phyloP scores from a whole-genome alignment of 2,888 invertebrate genomes.

The Aspidiotus rigidus region DNA sequence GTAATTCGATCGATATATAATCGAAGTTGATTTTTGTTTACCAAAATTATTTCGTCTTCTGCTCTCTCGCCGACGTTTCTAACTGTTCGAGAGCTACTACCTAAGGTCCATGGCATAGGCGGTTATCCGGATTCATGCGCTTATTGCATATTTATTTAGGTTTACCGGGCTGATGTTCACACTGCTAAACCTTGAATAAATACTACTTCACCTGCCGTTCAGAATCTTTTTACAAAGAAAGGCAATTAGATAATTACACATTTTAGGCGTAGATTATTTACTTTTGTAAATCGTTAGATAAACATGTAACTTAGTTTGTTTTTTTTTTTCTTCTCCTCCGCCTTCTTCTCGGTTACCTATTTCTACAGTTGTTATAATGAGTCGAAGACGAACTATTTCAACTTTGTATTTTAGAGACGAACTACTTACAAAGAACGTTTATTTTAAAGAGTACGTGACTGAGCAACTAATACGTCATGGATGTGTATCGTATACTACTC shows the following conservation, averaged over 20 bases:
- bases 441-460: conserved; percentile 8
- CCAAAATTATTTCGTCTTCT: neutral
- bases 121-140: conserved; percentile 1
- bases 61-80: neutral
- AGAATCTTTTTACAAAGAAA: conserved; percentile 31
- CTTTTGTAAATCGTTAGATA: conserved; percentile 21
- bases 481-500: conserved; percentile 9
- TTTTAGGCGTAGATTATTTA: conserved; percentile 29
- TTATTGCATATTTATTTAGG: conserved; percentile 24
- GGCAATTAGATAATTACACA: conserved; percentile 33
- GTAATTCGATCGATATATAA: neutral
- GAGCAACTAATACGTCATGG: neutral
- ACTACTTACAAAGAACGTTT: conserved; percentile 23
- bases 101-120: neutral
- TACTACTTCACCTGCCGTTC: conserved; percentile 32
- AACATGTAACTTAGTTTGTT: conserved; percentile 22
- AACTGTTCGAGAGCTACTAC: neutral
- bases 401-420: conserved; percentile 2
- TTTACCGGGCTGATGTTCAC: conserved; percentile 29
- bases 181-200: conserved; percentile 29
- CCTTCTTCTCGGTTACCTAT: neutral
- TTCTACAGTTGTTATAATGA: conserved; percentile 3
- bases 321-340: neutral
- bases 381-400: conserved; percentile 17
- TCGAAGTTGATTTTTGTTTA: neutral